Conservation (phyloP, 23 tunicate species). For the Phallusia fumigata region DNA sequence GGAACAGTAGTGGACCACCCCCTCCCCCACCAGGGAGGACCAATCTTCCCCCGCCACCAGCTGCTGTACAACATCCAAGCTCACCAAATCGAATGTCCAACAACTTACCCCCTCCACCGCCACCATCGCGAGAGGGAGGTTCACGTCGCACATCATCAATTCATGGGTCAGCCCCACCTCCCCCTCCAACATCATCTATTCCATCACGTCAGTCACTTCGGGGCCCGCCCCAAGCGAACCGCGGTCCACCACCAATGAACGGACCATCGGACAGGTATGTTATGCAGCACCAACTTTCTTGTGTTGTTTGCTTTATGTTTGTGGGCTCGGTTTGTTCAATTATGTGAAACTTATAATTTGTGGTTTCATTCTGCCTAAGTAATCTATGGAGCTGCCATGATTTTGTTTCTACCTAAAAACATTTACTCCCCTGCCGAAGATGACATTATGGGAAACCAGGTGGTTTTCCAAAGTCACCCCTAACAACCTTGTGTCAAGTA, state of each 20-base stretch:
- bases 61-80: background rate
- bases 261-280: slow-evolving; percentile 61
- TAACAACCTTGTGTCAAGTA: slow-evolving; percentile 5
- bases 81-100: background rate
- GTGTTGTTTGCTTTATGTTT: too few relatives aligned
- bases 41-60: slow-evolving; percentile 19
- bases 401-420: too few relatives aligned
- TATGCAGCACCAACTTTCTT: too few relatives aligned
- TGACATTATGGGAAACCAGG: too few relatives aligned
- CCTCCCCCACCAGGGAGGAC: slow-evolving; percentile 22
- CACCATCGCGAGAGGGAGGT: slow-evolving; percentile 34
- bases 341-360: too few relatives aligned
- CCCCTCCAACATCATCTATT: slow-evolving; percentile 34
- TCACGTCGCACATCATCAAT: slow-evolving; percentile 21
- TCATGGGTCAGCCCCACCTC: slow-evolving; percentile 30
- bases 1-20: background rate
- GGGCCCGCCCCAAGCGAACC: slow-evolving; percentile 30
- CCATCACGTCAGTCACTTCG: slow-evolving; percentile 15
- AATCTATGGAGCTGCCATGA: too few relatives aligned
- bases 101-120: slow-evolving; percentile 40
- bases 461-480: background rate
- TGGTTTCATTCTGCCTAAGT: too few relatives aligned
- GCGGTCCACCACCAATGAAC: slow-evolving; percentile 25
- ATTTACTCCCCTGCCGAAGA: background rate
- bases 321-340: too few relatives aligned